Base-by-base conservation (phyloP, 2,888 invertebrate genomes). In the Drosophila mettleri region DNA sequence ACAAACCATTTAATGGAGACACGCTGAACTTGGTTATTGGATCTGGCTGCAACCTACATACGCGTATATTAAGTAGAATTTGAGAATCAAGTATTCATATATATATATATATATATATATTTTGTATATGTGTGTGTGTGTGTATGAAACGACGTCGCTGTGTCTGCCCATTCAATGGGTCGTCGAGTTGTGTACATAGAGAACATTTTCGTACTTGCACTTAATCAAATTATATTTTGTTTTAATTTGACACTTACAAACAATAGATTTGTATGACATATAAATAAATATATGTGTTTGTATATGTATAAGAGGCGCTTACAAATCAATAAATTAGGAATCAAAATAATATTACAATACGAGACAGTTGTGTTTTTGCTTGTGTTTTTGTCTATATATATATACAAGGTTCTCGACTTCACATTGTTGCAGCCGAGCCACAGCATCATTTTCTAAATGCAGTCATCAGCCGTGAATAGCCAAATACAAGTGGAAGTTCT, bases 301-400 rank as follows among this genome's bases (percentile, higher is more conserved):
- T 45, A 6, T 61, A 55, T 53, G 53, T 33, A 43, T 54, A 43
- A 41, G 58, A 53, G 62, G 61, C 61, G 69, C 48, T 54, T 80
- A 80, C 60, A 53, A 48, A 59, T 58, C 67, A 88, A 83, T 83
- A 83, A 83, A 83, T 83, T 80, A 88, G 88, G 84, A 71, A 69
- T 81, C 75, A 68, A 78, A n/a, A n/a, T n/a, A n/a, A 69, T 86
- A 60, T 78, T 76, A 76, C 79, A 76, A 76, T 76, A 76, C 68
- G 79, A 76, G 71, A 77, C 55, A 74, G 70, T 75, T 69, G 51
- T 65, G 31, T 33, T 18, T 34, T 20, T 33, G n/a, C 33, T 14
- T 46, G 18, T 49, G n/a, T 49, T 20, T 33, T 18, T 54, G 31
- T 53, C 49, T 69, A 71, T 70, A 73, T 69, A 71, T 70, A 73